Base-by-base conservation (phyloP, 2,888 invertebrate species). In the Hymenopus coronatus region DNA sequence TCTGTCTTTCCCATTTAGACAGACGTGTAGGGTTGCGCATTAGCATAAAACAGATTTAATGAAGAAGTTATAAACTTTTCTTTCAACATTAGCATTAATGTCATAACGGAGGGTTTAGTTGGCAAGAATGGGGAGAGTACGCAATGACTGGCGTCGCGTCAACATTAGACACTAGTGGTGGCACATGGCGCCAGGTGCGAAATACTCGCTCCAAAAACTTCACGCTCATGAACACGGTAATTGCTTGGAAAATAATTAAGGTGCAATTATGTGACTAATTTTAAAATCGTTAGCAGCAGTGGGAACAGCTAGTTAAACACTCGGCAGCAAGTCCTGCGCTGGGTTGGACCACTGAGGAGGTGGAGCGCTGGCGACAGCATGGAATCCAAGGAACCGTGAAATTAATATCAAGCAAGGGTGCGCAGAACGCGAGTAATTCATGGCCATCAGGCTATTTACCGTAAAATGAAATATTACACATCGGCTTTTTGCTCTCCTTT, bases 241-340 rank as follows among this genome's bases (percentile, higher is more conserved):
- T 88, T 70, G 87, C 87, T 70, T 84, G 81, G 82, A 88, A 89
- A 89, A 88, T 88, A 89, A 89, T 89, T 89, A 89, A 86, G 89
- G 88, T 84, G 88, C 88, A 89, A 89, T 89, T 88, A 89, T 84
- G 87, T 87, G 84, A 87, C 54, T 88, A 87, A 86, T 88, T 89
- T 87, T 89, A 86, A 89, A 88, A 89, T 89, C 85, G 85, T 85
- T 88, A 88, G 54, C 20, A 70, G 54, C 20, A 70, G 33, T 82
- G 27, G 87, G 12, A 82, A 87, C 87, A 87, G 82, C 40, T 82
- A 88, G 54, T 70, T 70, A 70, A 70, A 70, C 25, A 70, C 54
- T 89, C 85, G 85, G 82, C 83, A 88, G 54, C 88, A 87, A 46
- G 87, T n/a, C 15, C 54, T 70, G 54, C 8, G 46, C 81, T 82